Conservation (phyloP, 1,140 invertebrate species). For the Camponotus pennsylvanicus region DNA sequence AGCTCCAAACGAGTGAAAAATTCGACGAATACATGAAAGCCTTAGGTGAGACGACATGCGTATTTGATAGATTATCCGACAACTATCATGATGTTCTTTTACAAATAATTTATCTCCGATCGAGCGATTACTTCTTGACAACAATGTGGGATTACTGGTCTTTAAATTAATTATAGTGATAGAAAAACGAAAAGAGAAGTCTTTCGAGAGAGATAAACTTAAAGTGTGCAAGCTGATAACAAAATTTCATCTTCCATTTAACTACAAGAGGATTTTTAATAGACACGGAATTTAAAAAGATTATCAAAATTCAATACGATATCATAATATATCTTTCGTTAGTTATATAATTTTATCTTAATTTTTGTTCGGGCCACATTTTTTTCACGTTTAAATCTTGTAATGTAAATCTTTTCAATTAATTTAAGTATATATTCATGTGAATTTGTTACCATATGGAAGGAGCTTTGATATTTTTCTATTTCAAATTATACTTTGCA, state of each 20-base stretch:
- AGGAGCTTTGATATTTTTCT: neutral
- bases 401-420: neutral
- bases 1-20: constrained; percentile 91
- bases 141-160: neutral
- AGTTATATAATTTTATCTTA: constrained; percentile 4
- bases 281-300: neutral
- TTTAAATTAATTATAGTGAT: neutral
- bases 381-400: neutral
- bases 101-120: neutral
- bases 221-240: neutral
- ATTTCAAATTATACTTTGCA: neutral
- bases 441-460: neutral
- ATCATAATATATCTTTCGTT: neutral
- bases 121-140: neutral
- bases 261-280: neutral
- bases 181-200: neutral
- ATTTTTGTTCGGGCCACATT: neutral
- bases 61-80: neutral
- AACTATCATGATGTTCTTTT: neutral
- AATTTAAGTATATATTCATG: neutral
- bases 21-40: constrained; percentile 96
- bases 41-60: constrained; percentile 88
- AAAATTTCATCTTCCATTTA: constrained; percentile 14
- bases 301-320: neutral
- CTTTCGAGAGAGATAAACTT: neutral